phyloP scores from a whole-genome alignment of 2,888 invertebrate genomes.

The Petrolisthes cinctipes region DNA sequence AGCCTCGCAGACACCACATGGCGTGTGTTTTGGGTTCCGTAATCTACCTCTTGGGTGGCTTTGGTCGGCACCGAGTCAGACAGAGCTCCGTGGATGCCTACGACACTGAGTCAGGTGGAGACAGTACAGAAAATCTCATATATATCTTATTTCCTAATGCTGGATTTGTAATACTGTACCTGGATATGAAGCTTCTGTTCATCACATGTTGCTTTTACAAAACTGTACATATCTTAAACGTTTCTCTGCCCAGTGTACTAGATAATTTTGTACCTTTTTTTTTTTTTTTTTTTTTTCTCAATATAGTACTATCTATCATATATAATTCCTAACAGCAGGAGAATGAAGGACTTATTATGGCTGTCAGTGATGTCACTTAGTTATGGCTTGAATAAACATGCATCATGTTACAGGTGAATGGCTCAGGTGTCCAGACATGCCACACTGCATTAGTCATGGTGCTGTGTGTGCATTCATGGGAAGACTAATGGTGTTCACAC shows the following conservation, averaged over 20 bases:
- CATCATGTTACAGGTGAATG: slow-evolving; percentile 35
- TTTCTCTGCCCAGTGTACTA: background rate
- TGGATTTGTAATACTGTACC: background rate
- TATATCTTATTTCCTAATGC: background rate
- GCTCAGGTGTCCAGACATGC: slow-evolving; percentile 48
- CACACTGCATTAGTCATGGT: slow-evolving; percentile 40
- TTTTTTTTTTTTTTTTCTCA: too few species aligned
- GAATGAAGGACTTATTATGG: too few species aligned
- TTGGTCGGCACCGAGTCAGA: slow-evolving; percentile 67
- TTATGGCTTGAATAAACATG: too few species aligned
- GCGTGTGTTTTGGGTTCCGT: slow-evolving; percentile 67
- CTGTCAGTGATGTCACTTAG: too few species aligned
- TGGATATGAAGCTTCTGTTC: background rate
- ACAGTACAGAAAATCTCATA: background rate
- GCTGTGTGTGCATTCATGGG: slow-evolving; percentile 46
- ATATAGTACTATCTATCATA: too few species aligned
- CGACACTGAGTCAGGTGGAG: slow-evolving; percentile 50
- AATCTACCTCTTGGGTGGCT: slow-evolving; percentile 68
- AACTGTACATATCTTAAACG: background rate
- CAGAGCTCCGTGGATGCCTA: slow-evolving; percentile 67
- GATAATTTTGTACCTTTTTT: background rate
- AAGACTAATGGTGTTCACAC: slow-evolving; percentile 45
- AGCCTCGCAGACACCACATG: slow-evolving; percentile 67
- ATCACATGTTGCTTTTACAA: background rate
- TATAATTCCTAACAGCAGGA: too few species aligned